Evolutionary conservation across 92 coral and sea anemone species (phyloP).

Genomic region (Anthopleura xanthogrammica): DNA sequence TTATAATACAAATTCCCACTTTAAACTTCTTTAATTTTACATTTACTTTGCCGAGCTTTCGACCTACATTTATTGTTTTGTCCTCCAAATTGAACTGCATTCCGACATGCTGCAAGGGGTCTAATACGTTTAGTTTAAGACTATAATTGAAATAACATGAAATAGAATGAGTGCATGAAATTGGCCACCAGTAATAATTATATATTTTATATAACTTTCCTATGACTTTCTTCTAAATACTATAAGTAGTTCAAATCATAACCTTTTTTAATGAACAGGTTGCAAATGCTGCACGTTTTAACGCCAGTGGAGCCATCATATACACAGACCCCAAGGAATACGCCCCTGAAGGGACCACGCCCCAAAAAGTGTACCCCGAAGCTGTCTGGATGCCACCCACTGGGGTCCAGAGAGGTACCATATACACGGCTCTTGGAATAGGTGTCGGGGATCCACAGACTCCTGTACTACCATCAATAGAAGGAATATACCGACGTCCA

Average conservation of each 20-base stretch:
- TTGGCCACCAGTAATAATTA: too few species aligned
- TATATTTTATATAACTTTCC: too few species aligned
- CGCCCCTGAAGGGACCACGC: conserved; percentile 60
- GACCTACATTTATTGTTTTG: too few species aligned
- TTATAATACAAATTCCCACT: too few species aligned
- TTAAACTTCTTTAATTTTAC: too few species aligned
- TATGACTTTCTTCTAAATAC: too few species aligned
- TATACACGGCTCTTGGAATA: conserved; percentile 44
- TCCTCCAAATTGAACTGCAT: too few species aligned
- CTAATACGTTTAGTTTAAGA: too few species aligned
- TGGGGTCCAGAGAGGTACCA: conserved; percentile 69
- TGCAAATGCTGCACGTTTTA: conserved; percentile 52
- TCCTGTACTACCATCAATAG: conserved; percentile 68
- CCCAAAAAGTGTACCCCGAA: conserved; percentile 52
- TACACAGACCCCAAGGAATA: conserved; percentile 73
- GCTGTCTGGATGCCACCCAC: conserved; percentile 67
- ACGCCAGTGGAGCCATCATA: conserved; percentile 68
- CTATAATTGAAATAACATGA: too few species aligned
- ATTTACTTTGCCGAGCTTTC: too few species aligned
- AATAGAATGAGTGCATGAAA: too few species aligned
- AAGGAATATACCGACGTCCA: conserved; percentile 59
- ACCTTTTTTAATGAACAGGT: conserved; percentile 34
- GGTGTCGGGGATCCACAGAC: conserved; percentile 84
- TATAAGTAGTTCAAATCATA: not conserved
- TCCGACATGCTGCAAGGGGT: too few species aligned